Base-by-base conservation (phyloP, 2,797 vertebrate species). In the Phyllotis vaccarum region DNA sequence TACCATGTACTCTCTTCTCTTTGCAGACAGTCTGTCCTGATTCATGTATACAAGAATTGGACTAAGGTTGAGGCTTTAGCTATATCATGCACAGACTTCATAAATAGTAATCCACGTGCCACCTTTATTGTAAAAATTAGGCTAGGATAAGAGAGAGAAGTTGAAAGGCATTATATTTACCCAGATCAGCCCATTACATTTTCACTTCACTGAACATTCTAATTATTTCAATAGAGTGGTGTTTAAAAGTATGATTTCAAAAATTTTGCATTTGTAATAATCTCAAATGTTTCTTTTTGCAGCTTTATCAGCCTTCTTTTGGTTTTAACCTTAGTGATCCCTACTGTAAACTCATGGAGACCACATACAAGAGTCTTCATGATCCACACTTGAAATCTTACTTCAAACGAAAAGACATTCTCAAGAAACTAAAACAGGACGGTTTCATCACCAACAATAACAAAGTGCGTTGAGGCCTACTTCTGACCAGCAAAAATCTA, bases 291-390 rank as follows among this genome's bases (percentile, higher is more conserved):
- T n/a, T 95, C 34, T 88, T 95, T 97, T 95, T 96, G 27, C 93
- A 98, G 96, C 97, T 98, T 86, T 95, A 95, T 90, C 94, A 95
- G 27, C 93, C 92, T 9, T 96, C 96, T 60, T 96, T 82, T 22
- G 94, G 80, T 58, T 97, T 98, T 96, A 97, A 97, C 27, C 85
- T 98, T 75, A 86, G 0, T 43, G 95, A 98, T 80, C 97, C 97
- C 4, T 97, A 97, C 13, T 97, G 96, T 70, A 90, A 5, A 17
- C 56, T 96, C 40, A 78, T 98, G 95, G 89, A 96, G 56, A 94
- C 95, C 6, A 92, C 34, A 29, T 98, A 97, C 85, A 93, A 94
- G 82, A 98, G 79, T 60, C 97, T 97, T 19, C 95, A 96, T 0
- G 92, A 97, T 75, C 96, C 97, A 60, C 96, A 97, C 76, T 76